Base-by-base conservation (phyloP, 2,888 invertebrate species). In the Parascotia fuliginaria region DNA sequence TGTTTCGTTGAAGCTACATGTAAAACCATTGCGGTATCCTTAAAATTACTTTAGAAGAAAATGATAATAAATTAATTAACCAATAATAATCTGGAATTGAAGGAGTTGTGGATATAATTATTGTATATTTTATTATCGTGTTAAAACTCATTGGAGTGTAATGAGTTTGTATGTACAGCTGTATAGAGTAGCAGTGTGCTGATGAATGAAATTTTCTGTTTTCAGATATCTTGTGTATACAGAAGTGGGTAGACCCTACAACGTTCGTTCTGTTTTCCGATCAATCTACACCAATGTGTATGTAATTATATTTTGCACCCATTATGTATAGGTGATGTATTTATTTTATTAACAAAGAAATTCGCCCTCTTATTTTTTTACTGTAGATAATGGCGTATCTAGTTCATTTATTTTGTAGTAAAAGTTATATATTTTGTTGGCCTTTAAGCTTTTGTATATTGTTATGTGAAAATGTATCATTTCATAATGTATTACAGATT, bases 401-500 rank as follows among this genome's bases (percentile, higher is more conserved):
- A 70, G 71, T 75, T 78, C 65, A 77, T 78, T 81, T 81, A 75
- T 78, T 81, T 80, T 77, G 75, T 83, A 82, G 77, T 75, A 68
- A 73, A 70, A 73, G 75, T 75, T 60, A 73, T 67, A 72, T 67
- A 79, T 78, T 55, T 81, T 70, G 70, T 84, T 82, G 79, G 79
- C 79, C 57, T 68, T 65, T 58, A 70, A 54, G 77, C 70, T 66
- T 81, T 77, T 78, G 79, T 82, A 83, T 81, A 80, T 85, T 85
- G 79, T 84, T 83, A 85, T 83, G 77, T 85, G 79, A 77, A 83
- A 68, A 77, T 71, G 60, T 78, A 72, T 73, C 62, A 65, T 75
- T 81, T 81, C 80, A 72, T 80, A 75, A 74, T 77, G 78, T 77
- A 84, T 78, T 81, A 84, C 75, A 83, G 50, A 83, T 79, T 84